phyloP scores from a whole-genome alignment of 2,888 invertebrate species.

The Masnerella sp. region DNA sequence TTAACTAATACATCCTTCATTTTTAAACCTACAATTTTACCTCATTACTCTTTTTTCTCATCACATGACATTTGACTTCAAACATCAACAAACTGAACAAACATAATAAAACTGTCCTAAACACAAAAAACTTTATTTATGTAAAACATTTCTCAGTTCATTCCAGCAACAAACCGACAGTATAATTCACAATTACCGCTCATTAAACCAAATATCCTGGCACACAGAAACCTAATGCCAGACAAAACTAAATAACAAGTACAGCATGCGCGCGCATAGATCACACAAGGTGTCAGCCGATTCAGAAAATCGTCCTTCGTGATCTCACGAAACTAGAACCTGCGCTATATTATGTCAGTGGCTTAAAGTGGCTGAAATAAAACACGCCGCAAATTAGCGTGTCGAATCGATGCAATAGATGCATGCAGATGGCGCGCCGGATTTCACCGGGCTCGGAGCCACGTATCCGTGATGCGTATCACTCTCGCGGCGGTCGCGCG shows the following conservation, averaged over 20 bases:
- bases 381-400: conserved; percentile 48
- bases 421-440: conserved; percentile 33
- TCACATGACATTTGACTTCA: too few species aligned
- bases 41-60: too few species aligned
- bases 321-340: conserved; percentile 67
- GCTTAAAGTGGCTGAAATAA: conserved; percentile 42
- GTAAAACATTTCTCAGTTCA: too few species aligned
- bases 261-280: conserved; percentile 71
- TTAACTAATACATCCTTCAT: too few species aligned
- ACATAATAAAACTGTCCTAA: too few species aligned
- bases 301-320: conserved; percentile 73
- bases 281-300: conserved; percentile 72
- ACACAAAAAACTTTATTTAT: too few species aligned
- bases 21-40: too few species aligned
- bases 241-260: conserved; percentile 72
- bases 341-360: conserved; percentile 54
- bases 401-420: conserved; percentile 37
- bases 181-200: too few species aligned
- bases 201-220: too few species aligned
- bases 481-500: conserved; percentile 19
- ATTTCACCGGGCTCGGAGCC: conserved; percentile 33
- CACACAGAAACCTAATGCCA: conserved; percentile 72
- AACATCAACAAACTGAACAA: too few species aligned
- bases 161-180: too few species aligned
- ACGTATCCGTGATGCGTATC: conserved; percentile 36